phyloP scores from a whole-genome alignment of 64 coral and sea anemone genomes.

The Platygyra sinensis region DNA sequence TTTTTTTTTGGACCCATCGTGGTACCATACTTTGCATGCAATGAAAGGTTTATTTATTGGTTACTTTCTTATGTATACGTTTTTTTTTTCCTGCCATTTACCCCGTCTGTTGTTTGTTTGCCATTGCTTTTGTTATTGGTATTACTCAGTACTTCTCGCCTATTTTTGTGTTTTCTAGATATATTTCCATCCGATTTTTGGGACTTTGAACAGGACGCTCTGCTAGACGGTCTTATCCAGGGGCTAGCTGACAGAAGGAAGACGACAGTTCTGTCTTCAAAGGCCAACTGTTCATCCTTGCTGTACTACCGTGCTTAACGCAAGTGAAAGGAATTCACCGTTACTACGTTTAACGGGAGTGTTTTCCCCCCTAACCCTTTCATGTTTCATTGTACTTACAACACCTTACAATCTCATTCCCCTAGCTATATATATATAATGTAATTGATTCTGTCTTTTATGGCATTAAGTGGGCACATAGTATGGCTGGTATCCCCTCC shows the following conservation, averaged over 20 bases:
- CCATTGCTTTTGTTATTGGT: too few species aligned
- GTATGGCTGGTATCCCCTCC: too few species aligned
- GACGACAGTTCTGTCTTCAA: conserved; percentile 16
- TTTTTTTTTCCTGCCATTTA: background rate
- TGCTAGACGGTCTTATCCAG: background rate
- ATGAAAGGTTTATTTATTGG: too few species aligned
- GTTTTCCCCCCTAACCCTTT: conserved; percentile 36
- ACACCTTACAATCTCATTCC: conserved; percentile 33
- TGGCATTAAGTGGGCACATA: too few species aligned
- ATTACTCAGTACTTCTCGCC: background rate
- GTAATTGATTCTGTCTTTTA: too few species aligned
- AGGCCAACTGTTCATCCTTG: conserved; percentile 3
- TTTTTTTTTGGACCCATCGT: too few species aligned
- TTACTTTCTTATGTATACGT: too few species aligned
- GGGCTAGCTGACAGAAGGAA: conserved; percentile 10
- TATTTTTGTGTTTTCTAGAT: background rate
- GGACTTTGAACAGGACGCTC: background rate
- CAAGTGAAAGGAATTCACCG: conserved; percentile 38
- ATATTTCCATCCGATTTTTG: conserved; percentile 17
- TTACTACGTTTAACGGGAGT: conserved; percentile 1
- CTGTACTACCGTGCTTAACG: conserved; percentile 5
- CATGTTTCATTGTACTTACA: conserved; percentile 45
- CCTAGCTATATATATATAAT: too few species aligned
- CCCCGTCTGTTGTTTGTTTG: background rate
- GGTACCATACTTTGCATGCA: too few species aligned